Evolutionary conservation across 2,888 invertebrate genomes (phyloP).

Genomic region (Linyphia triangularis): DNA sequence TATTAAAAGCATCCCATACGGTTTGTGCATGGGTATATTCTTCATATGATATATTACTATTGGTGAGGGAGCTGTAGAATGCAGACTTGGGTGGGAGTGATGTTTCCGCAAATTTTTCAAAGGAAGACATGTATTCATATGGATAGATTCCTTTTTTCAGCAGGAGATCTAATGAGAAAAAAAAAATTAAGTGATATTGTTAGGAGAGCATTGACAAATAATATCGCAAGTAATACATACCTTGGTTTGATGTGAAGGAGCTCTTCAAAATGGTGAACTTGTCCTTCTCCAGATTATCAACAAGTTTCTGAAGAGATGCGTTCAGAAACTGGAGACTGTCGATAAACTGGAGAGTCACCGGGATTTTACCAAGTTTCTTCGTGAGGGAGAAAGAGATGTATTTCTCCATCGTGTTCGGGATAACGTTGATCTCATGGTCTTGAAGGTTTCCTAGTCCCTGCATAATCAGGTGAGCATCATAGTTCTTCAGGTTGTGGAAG

Average conservation of each 20-base stretch:
- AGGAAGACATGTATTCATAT: slow-evolving; percentile 16
- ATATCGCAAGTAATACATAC: too few relatives aligned
- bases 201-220: too few relatives aligned
- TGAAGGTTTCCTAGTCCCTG: slow-evolving; percentile 27
- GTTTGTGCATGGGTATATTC: slow-evolving; percentile 76
- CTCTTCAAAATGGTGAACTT: slow-evolving; percentile 35
- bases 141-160: slow-evolving; percentile 71
- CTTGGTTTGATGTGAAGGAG: slow-evolving; percentile 73
- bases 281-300: not conserved
- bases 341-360: not conserved
- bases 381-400: not conserved
- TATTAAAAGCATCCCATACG: slow-evolving; percentile 77
- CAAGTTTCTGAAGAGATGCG: too few relatives aligned
- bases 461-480: slow-evolving; percentile 50
- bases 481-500: slow-evolving; percentile 23
- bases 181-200: slow-evolving; percentile 71
- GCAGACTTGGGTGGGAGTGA: not conserved
- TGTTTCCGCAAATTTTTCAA: slow-evolving; percentile 9
- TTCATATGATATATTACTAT: slow-evolving; percentile 16
- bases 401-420: not conserved
- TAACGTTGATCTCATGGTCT: slow-evolving; percentile 1
- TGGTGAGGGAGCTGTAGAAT: not conserved
- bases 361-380: too few relatives aligned
- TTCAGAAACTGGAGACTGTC: not conserved
- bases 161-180: slow-evolving; percentile 75